Conservation (phyloP, 2,888 invertebrate genomes). For the Eretmocerus hayati region DNA sequence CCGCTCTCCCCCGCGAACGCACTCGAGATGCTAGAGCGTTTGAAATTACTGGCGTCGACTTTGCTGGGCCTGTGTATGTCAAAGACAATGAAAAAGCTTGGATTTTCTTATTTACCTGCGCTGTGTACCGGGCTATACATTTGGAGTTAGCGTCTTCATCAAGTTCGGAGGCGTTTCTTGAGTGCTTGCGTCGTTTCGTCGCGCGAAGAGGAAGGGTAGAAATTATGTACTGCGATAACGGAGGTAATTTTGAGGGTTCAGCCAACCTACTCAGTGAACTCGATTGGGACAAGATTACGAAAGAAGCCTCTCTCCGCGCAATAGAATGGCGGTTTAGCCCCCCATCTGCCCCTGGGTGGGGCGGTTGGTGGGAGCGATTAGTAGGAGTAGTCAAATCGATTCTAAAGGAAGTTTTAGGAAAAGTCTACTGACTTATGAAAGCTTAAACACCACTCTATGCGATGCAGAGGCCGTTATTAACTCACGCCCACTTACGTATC, state of each 20-base stretch:
- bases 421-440: conserved; percentile 30
- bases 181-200: conserved; percentile 22
- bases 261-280: conserved; percentile 27
- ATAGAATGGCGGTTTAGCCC: conserved; percentile 39
- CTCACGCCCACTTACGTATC: conserved; percentile 36
- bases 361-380: conserved; percentile 45
- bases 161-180: conserved; percentile 31
- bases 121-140: conserved; percentile 39
- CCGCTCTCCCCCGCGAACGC: too few relatives aligned
- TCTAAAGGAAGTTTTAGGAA: conserved; percentile 36
- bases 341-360: conserved; percentile 44
- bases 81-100: conserved; percentile 29
- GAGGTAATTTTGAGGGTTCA: conserved; percentile 39
- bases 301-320: not conserved
- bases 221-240: conserved; percentile 40
- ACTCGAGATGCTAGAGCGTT: too few relatives aligned
- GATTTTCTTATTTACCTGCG: conserved; percentile 39
- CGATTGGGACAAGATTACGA: conserved; percentile 28
- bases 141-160: conserved; percentile 36
- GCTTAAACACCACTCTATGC: conserved; percentile 31
- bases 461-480: conserved; percentile 38
- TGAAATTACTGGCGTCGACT: too few relatives aligned
- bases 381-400: conserved; percentile 39
- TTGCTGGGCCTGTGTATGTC: conserved; percentile 35
- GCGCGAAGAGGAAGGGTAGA: conserved; percentile 26